Base-by-base conservation (phyloP, 1,140 invertebrate genomes). In the Brachionus asplanchnoidis region DNA sequence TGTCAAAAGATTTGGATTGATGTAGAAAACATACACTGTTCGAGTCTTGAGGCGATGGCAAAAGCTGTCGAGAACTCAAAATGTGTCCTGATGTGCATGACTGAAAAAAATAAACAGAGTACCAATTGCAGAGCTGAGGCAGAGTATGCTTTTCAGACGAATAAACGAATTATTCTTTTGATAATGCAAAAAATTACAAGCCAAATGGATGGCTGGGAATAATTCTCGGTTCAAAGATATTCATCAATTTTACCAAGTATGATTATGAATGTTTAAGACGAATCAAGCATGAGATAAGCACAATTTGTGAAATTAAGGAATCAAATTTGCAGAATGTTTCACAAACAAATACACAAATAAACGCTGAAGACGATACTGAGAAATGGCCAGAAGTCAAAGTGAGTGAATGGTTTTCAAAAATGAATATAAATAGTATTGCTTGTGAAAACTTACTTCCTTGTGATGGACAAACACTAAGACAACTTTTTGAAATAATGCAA, bases 151-250 rank as follows among this genome's bases (percentile, higher is more conserved):
- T 44, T 46, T 42, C 40, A 42, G 14, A 2, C 68, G 17, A 83
- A 83, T 26, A 83, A 83, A 23, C 80, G 60, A 32, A 80, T 80
- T n/a, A 80, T 80, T 56, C 77, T 46, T 23, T 65, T 80, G 26
- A 80, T 80, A 17, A 53, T 80, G 44, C 77, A 80, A 26, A 4
- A 28, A 36, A 40, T 40, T 80, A 80, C 40, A 42, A 65, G 26
- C 28, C 28, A 50, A 11, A 88, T 85, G 88, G 88, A 12, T 89
- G 88, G 88, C 86, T 89, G 8, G 88, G 88, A 2, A 83, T 88
- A 28, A 86, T 89, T 17, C 68, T 88, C 14, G 88, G 88, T 1
- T 82, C 86, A 5, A 89, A 88, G 65, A 73, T 88, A 6, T 89
- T 86, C 73, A 88, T 87, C 82, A 87, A 89, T 82, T 80, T 80